Evolutionary conservation across 2,888 invertebrate genomes (phyloP).

Genomic region (Drosophila pseudotalamancana): DNA sequence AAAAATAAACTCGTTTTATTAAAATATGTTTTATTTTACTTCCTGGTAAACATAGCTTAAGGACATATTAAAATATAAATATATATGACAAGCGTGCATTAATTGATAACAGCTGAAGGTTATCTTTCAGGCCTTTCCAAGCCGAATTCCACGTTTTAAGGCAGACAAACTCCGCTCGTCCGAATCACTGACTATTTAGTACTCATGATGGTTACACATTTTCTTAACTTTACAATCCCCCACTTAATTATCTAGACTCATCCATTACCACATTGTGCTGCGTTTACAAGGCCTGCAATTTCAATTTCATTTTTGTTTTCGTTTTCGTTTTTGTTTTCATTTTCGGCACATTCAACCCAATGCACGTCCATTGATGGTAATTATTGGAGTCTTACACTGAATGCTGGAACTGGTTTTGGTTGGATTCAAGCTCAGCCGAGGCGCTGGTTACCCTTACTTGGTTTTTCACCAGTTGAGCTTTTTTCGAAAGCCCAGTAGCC

Average conservation of each 20-base stretch:
- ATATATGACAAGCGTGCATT: background rate
- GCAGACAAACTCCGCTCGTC: background rate
- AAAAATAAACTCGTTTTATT: no score
- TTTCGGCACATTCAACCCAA: slow-evolving; percentile 65
- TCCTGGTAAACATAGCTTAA: background rate
- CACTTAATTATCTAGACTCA: background rate
- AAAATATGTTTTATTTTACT: no score
- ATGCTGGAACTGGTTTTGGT: slow-evolving; percentile 48
- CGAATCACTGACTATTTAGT: background rate
- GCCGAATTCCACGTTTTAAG: background rate
- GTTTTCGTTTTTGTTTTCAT: slow-evolving; percentile 13
- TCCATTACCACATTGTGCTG: slow-evolving; percentile 24
- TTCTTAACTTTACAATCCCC: background rate
- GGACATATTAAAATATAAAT: background rate
- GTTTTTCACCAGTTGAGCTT: slow-evolving; percentile 18
- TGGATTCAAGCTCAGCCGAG: slow-evolving; percentile 49
- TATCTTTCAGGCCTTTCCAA: background rate
- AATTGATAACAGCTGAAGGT: background rate
- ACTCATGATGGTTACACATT: background rate
- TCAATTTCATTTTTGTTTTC: slow-evolving; percentile 50
- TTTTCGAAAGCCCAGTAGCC: slow-evolving; percentile 28
- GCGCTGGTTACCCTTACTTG: slow-evolving; percentile 47
- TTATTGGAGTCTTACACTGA: slow-evolving; percentile 49
- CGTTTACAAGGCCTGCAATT: slow-evolving; percentile 51
- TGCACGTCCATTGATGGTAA: slow-evolving; percentile 51